Base-by-base conservation (phyloP, 2,797 vertebrate species). In the Carduelis carduelis region DNA sequence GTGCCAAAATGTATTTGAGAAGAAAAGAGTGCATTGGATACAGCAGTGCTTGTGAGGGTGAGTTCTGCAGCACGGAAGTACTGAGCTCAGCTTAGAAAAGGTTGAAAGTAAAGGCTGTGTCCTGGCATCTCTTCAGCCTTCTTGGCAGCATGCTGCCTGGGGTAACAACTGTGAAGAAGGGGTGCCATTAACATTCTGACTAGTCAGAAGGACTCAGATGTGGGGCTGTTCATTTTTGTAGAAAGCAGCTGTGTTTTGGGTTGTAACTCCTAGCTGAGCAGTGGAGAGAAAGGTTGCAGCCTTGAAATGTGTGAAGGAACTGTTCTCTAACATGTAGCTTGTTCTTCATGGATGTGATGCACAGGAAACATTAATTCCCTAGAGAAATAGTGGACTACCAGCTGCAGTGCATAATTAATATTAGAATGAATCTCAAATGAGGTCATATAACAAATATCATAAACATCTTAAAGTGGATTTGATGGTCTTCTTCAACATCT, bases 381-480 rank as follows among this genome's bases (percentile, higher is more conserved):
- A 1, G 32, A 41, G 77, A 89, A 87, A 23, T 32, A 24, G 43
- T 35, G 47, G 57, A 86, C 37, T 78, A 80, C 59, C 77, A 93
- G 90, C 77, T 91, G 91, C 80, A 86, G 15, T 66, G 6, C 9
- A n/a, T 87, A 92, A 79, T 76, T 94, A 69, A 47, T 52, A 69
- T 37, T 90, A 90, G 44, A 59, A 23, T 70, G 28, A 81, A 69
- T 79, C 66, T 93, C 70, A 93, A 53, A 93, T 94, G 86, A 96
- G 56, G 37, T 94, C 83, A 93, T 91, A 81, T 64, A 78, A 85
- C 49, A 93, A 92, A 76, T 77, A 95, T 37, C 23, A 60, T 68
- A 93, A 93, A 94, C 34, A 70, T 66, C 35, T 21, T n/a, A 56
- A 68, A 89, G 68, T 39, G 64, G 30, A 46, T 76, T 63, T 95